Evolutionary conservation across 1,140 invertebrate species (phyloP).

Genomic region (Chymomyza costata): DNA sequence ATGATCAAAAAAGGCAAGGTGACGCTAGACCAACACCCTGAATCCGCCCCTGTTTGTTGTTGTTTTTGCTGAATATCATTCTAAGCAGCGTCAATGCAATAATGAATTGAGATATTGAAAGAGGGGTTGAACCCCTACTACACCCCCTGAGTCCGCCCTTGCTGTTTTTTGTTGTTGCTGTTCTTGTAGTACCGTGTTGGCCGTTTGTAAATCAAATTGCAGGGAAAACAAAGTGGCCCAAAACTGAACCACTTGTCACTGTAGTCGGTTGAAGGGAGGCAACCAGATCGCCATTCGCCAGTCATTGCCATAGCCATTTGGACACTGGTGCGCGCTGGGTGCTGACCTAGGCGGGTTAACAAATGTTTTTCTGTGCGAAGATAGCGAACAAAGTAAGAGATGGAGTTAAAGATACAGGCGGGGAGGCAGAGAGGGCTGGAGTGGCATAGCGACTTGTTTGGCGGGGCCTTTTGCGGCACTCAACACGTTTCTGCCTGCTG

Average conservation of each 20-base stretch:
- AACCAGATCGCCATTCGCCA: too few species aligned
- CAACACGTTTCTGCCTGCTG: slow-evolving; percentile 62
- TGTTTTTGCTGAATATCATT: too few species aligned
- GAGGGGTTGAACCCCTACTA: too few species aligned
- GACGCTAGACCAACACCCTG: too few species aligned
- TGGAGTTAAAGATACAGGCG: too few species aligned
- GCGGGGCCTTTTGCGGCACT: slow-evolving; percentile 35
- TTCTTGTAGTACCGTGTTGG: slow-evolving; percentile 12
- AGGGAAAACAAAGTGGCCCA: slow-evolving; percentile 31
- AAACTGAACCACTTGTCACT: not conserved
- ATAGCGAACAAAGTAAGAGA: slow-evolving; percentile 4
- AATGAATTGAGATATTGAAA: too few species aligned
- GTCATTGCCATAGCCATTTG: too few species aligned
- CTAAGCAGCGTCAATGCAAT: too few species aligned
- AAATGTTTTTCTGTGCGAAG: slow-evolving; percentile 9
- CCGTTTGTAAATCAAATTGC: slow-evolving; percentile 52
- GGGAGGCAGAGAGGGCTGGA: slow-evolving; percentile 26
- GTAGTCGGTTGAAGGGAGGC: too few species aligned
- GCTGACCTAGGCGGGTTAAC: slow-evolving; percentile 26
- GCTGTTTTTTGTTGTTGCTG: slow-evolving; percentile 4
- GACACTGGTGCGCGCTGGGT: slow-evolving; percentile 6
- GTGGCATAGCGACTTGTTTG: slow-evolving; percentile 30
- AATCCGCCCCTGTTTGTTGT: too few species aligned
- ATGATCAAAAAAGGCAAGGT: too few species aligned
- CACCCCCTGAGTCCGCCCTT: too few species aligned